These are phyloP conservation scores for Smittia aterrima DNA, from an alignment of 2,888 invertebrate species.

Conservation along the genomic window DNA sequence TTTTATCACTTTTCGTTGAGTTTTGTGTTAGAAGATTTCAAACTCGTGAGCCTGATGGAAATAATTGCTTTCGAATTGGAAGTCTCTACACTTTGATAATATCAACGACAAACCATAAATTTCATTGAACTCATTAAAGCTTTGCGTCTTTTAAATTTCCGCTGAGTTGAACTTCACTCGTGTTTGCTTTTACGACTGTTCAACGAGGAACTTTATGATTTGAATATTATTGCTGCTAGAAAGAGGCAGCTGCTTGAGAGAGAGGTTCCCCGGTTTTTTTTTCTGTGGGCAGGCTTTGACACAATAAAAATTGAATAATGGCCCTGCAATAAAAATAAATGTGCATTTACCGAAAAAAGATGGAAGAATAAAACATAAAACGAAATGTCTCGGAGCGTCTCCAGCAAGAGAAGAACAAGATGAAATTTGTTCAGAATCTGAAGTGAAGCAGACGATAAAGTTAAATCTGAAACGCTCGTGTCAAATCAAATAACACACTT, in stretches of 20 bases:
- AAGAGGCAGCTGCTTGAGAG: not conserved
- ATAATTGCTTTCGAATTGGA: constrained; percentile 12
- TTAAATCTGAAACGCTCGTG: not conserved
- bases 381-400: not conserved
- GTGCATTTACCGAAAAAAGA: constrained; percentile 29
- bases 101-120: constrained; percentile 7
- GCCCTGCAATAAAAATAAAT: constrained; percentile 26
- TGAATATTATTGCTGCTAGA: constrained; percentile 29
- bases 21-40: not conserved
- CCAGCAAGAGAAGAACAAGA: not conserved
- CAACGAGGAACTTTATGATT: constrained; percentile 25
- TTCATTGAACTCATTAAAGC: constrained; percentile 38
- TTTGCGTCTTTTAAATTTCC: not conserved
- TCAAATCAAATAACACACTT: not conserved
- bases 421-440: not conserved
- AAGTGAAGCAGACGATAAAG: not conserved
- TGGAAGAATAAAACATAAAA: not conserved
- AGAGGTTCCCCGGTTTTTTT: not conserved
- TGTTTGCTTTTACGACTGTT: constrained; percentile 13
- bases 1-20: not conserved
- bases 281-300: constrained; percentile 8
- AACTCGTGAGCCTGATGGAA: constrained; percentile 21
- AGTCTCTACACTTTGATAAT: not conserved
- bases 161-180: constrained; percentile 27
- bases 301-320: constrained; percentile 34